phyloP scores from a whole-genome alignment of 2,113 vertebrate genomes.

The Rissa tridactyla region DNA sequence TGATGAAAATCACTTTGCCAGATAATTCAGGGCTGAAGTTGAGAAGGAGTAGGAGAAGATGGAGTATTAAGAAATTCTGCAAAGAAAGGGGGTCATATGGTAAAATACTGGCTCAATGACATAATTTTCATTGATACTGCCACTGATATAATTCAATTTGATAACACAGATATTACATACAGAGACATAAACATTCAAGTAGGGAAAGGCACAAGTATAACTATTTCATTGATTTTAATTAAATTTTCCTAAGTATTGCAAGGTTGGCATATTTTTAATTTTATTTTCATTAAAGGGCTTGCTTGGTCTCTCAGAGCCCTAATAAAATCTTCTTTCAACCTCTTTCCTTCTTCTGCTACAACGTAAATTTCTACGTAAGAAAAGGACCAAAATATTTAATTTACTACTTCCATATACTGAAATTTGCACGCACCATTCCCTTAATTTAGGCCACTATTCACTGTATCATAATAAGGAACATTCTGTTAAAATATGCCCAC shows the following conservation, averaged over 20 bases:
- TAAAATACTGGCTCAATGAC: constrained; percentile 47
- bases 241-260: constrained; percentile 61
- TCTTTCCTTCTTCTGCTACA: not conserved
- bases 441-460: constrained; percentile 66
- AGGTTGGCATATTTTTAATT: constrained; percentile 69
- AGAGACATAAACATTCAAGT: constrained; percentile 45
- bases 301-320: constrained; percentile 46
- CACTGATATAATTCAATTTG: constrained; percentile 49
- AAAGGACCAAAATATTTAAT: constrained; percentile 61
- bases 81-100: constrained; percentile 18
- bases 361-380: constrained; percentile 26
- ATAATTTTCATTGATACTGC: constrained; percentile 49
- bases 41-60: not conserved
- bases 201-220: constrained; percentile 27
- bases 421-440: constrained; percentile 59
- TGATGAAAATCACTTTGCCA: not conserved
- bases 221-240: constrained; percentile 71
- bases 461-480: constrained; percentile 67
- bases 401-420: constrained; percentile 15
- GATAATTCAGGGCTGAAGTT: not conserved
- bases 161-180: constrained; percentile 49
- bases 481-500: constrained; percentile 72
- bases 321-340: constrained; percentile 56
- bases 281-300: constrained; percentile 64
- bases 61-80: constrained; percentile 17